phyloP scores from a whole-genome alignment of 2,113 vertebrate genomes.

The Xiphophorus couchianus region DNA sequence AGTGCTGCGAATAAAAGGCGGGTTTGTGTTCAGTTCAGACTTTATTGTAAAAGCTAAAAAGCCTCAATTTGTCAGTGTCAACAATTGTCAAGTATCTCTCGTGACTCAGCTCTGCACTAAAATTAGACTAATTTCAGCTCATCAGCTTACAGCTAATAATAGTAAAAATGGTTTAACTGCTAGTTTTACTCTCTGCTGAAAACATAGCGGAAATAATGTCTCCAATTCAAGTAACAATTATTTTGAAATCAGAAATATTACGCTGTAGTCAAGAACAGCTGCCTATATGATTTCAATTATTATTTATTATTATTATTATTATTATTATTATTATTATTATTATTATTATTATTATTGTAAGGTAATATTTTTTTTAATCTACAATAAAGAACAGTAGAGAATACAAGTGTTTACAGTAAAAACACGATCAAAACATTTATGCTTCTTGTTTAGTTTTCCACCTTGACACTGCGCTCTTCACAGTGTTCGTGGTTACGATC shows the following conservation, averaged over 20 bases:
- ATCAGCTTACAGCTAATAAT: not conserved
- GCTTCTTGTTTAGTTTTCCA: not conserved
- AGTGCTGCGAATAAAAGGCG: not conserved
- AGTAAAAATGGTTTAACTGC: no score
- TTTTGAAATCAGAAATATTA: not conserved
- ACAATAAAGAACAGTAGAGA: not conserved
- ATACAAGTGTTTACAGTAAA: not conserved
- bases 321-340: no score
- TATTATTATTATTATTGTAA: no score
- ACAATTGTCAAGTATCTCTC: not conserved
- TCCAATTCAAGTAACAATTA: not conserved
- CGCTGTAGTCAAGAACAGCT: no score
- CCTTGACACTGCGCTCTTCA: slow-evolving; percentile 12
- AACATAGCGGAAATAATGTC: not conserved
- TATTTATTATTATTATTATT: no score
- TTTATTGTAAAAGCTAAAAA: not conserved
- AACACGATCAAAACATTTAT: not conserved
- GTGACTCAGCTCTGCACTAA: not conserved
- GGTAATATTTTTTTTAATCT: not conserved
- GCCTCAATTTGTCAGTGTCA: not conserved
- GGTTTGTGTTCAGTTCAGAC: not conserved
- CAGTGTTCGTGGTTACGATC: slow-evolving; percentile 6
- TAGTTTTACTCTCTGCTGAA: not conserved
- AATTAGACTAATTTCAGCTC: not conserved
- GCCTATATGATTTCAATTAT: no score